Evolutionary conservation across 2,797 vertebrate species (phyloP), one percentile per base, ranked within the genome.

Genomic region (Sylvilagus floridanus): DNA sequence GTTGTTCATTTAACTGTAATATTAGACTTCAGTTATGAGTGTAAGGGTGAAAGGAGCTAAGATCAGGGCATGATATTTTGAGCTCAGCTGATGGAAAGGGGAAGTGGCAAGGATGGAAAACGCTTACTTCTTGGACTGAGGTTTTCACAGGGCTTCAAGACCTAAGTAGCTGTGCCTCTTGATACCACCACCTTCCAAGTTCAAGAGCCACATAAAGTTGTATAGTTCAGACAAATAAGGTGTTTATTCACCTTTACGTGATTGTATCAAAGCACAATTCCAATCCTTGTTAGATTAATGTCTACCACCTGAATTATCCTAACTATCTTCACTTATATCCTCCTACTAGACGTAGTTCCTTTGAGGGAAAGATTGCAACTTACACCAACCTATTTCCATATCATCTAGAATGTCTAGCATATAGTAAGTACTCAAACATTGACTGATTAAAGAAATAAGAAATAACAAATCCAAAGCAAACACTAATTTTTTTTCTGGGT

Each of bases 401-500:
- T 17, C 5, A 62, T n/a, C 71, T 75, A 50, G 52, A 32, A 52
- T 14, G 30, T 14, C 37, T 54, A 28, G 42, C 28, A 2, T 19
- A 11, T 54, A 24, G 26, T 28, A 83, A 42, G 32, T 22, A 37
- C 14, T 28, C 9, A 22, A 77, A 83, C 81, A 22, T n/a, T 75
- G 69, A 71, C 82, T 26, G 7, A 82, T 71, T 87, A 79, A 79
- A 73, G 9, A 77, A 87, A 57, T 77, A 90, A 90, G 65, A 32
- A 72, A 88, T n/a, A 88, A 52, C 12, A 88, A 35, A 7, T 87
- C 42, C 83, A 65, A 37, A 88, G 37, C 9, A 69, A 84, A 32
- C 19, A 63, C n/a, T 21, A 5, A 50, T 4, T 10, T 50, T 75
- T 75, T 81, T 62, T 42, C 72, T 1, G 6, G 6, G 62, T 66